phyloP scores from a whole-genome alignment of 2,888 invertebrate species.

The Papilio gigon region DNA sequence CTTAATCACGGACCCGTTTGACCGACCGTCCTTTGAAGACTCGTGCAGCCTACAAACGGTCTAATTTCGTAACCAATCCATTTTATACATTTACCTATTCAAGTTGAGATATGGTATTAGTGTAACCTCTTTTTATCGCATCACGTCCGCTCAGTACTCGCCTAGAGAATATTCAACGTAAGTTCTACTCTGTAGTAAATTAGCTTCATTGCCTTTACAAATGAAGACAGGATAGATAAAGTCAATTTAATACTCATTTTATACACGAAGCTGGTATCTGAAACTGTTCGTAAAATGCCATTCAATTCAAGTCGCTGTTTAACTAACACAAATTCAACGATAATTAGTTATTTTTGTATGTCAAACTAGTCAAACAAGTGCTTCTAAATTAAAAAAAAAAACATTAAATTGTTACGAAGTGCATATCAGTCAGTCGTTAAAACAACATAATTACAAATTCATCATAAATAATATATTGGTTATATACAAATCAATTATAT shows the following conservation, averaged over 20 bases:
- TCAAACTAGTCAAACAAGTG: too few relatives aligned
- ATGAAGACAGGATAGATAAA: background rate
- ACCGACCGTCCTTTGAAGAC: conserved; percentile 39
- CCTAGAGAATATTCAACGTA: conserved; percentile 12
- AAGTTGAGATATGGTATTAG: conserved; percentile 28
- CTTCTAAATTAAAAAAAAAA: too few relatives aligned
- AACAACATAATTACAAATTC: background rate
- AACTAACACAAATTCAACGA: background rate
- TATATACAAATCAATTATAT: conserved; percentile 23
- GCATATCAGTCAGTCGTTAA: too few relatives aligned
- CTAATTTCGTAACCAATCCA: conserved; percentile 29
- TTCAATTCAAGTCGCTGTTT: background rate
- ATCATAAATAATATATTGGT: conserved; percentile 10
- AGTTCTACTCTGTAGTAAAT: conserved; percentile 29
- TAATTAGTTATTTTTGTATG: background rate
- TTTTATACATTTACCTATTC: conserved; percentile 36
- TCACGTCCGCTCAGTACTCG: conserved; percentile 32
- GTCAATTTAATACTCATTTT: background rate
- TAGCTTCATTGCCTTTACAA: conserved; percentile 27
- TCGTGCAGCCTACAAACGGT: conserved; percentile 22
- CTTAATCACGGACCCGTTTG: conserved; percentile 58
- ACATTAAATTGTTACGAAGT: too few relatives aligned
- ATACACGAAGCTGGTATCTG: background rate
- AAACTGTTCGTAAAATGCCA: background rate
- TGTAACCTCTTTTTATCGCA: conserved; percentile 37